Evolutionary conservation across 2,113 vertebrate species (phyloP), one percentile per base, ranked within the genome.

Genomic region (Cyprinodon tularosa): DNA sequence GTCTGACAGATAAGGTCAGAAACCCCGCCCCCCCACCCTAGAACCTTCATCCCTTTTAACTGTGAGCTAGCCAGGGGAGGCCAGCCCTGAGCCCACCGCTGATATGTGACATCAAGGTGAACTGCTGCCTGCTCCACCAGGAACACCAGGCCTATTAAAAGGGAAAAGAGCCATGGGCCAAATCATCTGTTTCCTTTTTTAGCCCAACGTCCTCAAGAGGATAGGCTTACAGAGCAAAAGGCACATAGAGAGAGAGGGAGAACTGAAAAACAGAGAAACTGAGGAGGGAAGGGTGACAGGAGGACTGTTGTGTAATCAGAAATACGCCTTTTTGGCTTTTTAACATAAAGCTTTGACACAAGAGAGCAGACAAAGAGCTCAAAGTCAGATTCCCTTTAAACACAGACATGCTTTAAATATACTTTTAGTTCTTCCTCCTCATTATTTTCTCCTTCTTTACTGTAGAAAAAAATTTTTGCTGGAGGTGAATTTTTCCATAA

Each of bases 71-170:
- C 62, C 76, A 82, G 65, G 67, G 47, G 70, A 74, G 65, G 78
- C 64, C 66, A 12, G 57, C 50, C 66, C 67, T 72, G 72, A 80
- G 87, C 71, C 69, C 48, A 67, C 62, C 22, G 44, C 82, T 86
- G 76, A 83, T 83, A 79, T 81, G 80, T 91, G 87, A 86, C 89
- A 91, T 92, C 83, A 90, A 90, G 91, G 90, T 91, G 90, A 88
- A 90, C 84, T 77, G 64, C 66, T 72, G 74, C 66, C 83, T 79
- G 77, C 76, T 90, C 86, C 83, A 53, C 70, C 76, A 90, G 88
- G 86, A 75, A 77, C n/a, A 85, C 80, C 69, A 72, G 78, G 80
- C 77, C 89, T 88, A 84, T 91, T 90, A 90, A 90, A 87, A 77
- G 73, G 77, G 71, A 80, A 80, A 78, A 83, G 84, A 81, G 86